Base-by-base conservation (phyloP, 2,113 vertebrate genomes). In the Struthidea cinerea region DNA sequence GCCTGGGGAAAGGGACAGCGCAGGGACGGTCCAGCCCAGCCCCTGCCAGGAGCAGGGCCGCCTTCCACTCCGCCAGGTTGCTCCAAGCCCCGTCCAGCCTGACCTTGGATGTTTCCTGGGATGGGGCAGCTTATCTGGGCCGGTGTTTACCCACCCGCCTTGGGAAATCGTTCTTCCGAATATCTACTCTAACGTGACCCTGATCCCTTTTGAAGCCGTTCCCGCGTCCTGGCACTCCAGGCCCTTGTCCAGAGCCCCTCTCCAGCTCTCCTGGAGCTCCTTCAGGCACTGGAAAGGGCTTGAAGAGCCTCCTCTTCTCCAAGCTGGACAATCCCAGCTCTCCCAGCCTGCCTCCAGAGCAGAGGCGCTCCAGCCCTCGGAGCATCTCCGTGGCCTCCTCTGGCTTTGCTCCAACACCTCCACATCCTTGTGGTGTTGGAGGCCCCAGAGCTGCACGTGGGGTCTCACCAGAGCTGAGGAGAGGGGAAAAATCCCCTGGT, bases 181-280 rank as follows among this genome's bases (percentile, higher is more conserved):
- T 19, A 4, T 0, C 17, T 2, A 2, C 26, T 7, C 18, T 1
- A 44, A 7, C 1, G n/a, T 16, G 13, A 15, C 6, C 4, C 4
- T 22, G 15, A 3, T 35, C 68, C 6, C 1, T 1, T 13, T 10
- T 15, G 6, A 55, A 22, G 21, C 17, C 10, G 6, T 69, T 35
- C 70, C 47, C 2, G 0, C 35, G 53, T 46, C 69, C 87, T 47
- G 53, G 41, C 16, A 30, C 53, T 68, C 53, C 53, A 30, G n/a
- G 24, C 7, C 11, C 9, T 18, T 47, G 11, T 60, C 28, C 53
- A 2, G 10, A 22, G 37, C 16, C 27, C 50, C 22, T 50, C 32
- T 33, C 44, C 59, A 35, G 21, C 47, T 69, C 63, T 42, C 18
- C 47, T 55, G 70, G 47, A 77, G 35, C 10, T 6, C 4, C 7